Evolutionary conservation across 2,113 vertebrate genomes (phyloP).

Genomic region (Rissa tridactyla): DNA sequence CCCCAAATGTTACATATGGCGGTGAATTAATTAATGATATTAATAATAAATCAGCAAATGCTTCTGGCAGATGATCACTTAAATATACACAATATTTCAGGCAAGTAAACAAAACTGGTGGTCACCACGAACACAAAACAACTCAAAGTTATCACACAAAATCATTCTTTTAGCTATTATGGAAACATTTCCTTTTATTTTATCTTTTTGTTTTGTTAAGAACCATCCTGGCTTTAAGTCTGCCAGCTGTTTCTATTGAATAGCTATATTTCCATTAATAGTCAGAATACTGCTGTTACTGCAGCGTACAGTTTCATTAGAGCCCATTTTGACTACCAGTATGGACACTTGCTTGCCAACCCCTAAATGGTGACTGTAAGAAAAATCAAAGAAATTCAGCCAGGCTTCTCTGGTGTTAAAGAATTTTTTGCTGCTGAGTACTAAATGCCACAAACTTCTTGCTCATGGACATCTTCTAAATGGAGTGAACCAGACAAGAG

Average conservation of each 20-base stretch:
- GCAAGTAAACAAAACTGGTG: background rate
- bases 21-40: background rate
- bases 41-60: constrained; percentile 35
- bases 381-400: background rate
- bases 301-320: background rate
- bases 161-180: background rate
- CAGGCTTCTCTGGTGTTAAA: background rate
- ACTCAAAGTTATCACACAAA: background rate
- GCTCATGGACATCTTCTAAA: background rate
- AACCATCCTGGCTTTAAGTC: background rate
- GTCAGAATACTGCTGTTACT: background rate
- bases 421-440: background rate
- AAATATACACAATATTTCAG: background rate
- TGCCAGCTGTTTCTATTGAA: background rate
- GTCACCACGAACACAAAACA: background rate
- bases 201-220: background rate
- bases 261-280: background rate
- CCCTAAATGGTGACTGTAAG: background rate
- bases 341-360: background rate
- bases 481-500: background rate
- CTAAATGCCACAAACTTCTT: background rate
- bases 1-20: background rate
- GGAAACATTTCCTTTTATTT: background rate
- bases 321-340: background rate
- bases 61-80: constrained; percentile 71